These are phyloP conservation scores for Pampus argenteus DNA, from an alignment of 2,797 vertebrate species.

Conservation along the genomic window DNA sequence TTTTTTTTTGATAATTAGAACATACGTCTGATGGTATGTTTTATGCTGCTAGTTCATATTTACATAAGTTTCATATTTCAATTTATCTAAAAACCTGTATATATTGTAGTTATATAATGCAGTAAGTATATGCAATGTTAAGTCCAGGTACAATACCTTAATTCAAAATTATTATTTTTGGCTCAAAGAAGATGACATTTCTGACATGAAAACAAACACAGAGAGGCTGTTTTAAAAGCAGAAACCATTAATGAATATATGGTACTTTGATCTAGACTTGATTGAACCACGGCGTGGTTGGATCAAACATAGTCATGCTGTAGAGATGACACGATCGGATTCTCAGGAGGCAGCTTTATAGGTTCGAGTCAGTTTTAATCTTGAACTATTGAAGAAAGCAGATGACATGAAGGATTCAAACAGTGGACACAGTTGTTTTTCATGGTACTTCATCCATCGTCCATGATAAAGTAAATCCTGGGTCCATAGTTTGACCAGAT, in stretches of 20 bases:
- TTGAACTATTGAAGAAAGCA: slow-evolving; percentile 16
- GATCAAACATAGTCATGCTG: slow-evolving; percentile 54
- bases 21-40: slow-evolving; percentile 14
- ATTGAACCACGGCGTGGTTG: slow-evolving; percentile 48
- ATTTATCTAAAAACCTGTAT: neutral
- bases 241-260: slow-evolving; percentile 54
- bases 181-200: slow-evolving; percentile 28
- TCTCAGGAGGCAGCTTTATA: slow-evolving; percentile 39
- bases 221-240: slow-evolving; percentile 44
- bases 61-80: neutral
- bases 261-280: slow-evolving; percentile 59
- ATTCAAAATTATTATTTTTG: slow-evolving; percentile 6
- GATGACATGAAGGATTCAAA: slow-evolving; percentile 12
- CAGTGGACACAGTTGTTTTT: slow-evolving; percentile 39
- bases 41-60: neutral
- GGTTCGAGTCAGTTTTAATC: slow-evolving; percentile 42
- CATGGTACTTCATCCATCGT: slow-evolving; percentile 7
- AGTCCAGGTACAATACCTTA: neutral
- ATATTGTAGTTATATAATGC: neutral
- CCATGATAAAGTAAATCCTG: slow-evolving; percentile 16
- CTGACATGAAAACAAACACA: slow-evolving; percentile 34
- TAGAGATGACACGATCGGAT: slow-evolving; percentile 55
- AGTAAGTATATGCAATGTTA: neutral
- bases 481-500: neutral
- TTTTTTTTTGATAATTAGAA: slow-evolving; percentile 33